phyloP scores from a whole-genome alignment of 2,888 invertebrate genomes.

The Lasioglossum calceatum region DNA sequence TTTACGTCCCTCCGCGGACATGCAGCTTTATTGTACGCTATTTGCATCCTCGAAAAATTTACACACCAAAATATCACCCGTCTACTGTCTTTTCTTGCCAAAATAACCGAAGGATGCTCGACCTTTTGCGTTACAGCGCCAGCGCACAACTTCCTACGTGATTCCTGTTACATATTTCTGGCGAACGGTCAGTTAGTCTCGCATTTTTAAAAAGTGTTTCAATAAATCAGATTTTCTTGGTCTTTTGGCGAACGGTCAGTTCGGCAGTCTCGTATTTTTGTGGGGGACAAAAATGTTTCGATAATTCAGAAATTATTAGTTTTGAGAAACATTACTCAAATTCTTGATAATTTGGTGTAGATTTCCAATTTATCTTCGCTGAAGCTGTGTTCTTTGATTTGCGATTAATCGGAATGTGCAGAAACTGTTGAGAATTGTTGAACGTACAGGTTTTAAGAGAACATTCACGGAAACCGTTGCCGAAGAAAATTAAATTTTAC shows the following conservation, averaged over 20 bases:
- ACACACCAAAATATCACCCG: neutral
- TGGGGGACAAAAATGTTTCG: no score
- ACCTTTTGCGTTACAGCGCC: neutral
- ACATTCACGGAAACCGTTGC: neutral
- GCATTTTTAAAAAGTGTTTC: neutral
- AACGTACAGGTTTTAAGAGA: neutral
- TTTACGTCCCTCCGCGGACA: constrained; percentile 16
- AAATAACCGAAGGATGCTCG: neutral
- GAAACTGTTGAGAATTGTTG: no score
- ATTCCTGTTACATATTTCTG: neutral
- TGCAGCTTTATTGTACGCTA: constrained; percentile 34
- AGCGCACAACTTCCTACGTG: neutral
- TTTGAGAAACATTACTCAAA: no score
- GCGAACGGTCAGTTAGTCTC: neutral
- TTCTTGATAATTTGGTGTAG: no score
- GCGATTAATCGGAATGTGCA: no score
- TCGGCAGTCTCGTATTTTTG: no score
- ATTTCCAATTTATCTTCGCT: neutral
- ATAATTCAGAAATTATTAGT: no score
- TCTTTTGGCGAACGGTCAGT: no score
- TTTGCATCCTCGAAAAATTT: neutral
- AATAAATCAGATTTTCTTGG: neutral
- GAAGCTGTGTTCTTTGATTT: neutral
- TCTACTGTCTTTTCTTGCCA: neutral
- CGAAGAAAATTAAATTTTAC: neutral